Base-by-base conservation (phyloP, 2,888 invertebrate species). In the Trichopria drosophilae region DNA sequence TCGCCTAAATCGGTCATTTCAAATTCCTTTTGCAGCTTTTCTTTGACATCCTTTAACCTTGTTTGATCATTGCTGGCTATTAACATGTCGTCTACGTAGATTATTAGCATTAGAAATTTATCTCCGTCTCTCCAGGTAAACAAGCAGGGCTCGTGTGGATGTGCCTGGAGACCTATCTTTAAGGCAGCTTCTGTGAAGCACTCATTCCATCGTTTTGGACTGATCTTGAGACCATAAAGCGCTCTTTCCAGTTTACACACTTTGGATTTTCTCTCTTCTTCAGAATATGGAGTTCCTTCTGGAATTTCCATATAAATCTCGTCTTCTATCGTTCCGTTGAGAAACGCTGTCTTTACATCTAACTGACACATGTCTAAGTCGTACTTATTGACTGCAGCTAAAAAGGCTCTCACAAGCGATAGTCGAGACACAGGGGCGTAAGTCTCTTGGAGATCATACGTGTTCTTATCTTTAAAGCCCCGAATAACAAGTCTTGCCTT, bases 301-400 rank as follows among this genome's bases (percentile, higher is more conserved):
- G 23, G 9, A 36, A n/a, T n/a, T n/a, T n/a, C n/a, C n/a, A n/a
- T n/a, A n/a, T n/a, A n/a, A n/a, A n/a, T n/a, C n/a, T n/a, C 42
- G 10, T 54, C 45, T 9, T 51, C 39, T 18, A 51, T 9, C 4
- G 23, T 37, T 31, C 58, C 60, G 28, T 62, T 55, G 6, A 63
- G 32, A 36, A 63, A 64, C 4, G 62, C 63, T 18, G 57, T 61
- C 31, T 53, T 56, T 10, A 56, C 56, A 22, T 53, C 53, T 15
- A 49, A 20, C 41, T 49, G 49, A 35, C 15, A n/a, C n/a, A n/a
- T n/a, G n/a, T n/a, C n/a, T n/a, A n/a, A n/a, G n/a, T n/a, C n/a
- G n/a, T n/a, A n/a, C 19, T 37, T 39, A 16, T 50, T 55, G 1
- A 47, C 43, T 6, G 47, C 41, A 1, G 47, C 36, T 16, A 52